Evolutionary conservation across 2,113 vertebrate genomes (phyloP).

Genomic region (Dinomys branickii): DNA sequence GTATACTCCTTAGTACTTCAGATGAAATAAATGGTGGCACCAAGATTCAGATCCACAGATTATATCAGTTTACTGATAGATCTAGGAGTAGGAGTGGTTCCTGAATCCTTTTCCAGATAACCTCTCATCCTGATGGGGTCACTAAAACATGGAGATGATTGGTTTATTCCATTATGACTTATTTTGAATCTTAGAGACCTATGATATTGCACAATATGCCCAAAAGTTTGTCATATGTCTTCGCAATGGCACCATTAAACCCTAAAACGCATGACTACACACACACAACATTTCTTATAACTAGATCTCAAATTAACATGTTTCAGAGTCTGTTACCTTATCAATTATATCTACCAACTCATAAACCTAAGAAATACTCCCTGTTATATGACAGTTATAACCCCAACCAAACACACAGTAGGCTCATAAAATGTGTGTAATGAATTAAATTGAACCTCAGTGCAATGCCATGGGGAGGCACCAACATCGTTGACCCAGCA

Average conservation of each 20-base stretch:
- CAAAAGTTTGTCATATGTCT: not conserved
- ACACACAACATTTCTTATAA: not conserved
- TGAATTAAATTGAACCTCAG: not conserved
- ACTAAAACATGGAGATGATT: not conserved
- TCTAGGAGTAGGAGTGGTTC: not conserved
- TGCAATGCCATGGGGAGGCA: not conserved
- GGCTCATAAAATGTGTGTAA: not conserved
- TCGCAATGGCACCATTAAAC: not conserved
- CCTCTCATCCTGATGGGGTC: not conserved
- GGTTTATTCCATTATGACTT: conserved; percentile 36
- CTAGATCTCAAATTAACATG: not conserved
- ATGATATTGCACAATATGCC: not conserved
- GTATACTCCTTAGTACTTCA: not conserved
- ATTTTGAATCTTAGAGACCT: not conserved
- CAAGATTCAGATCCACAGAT: not conserved
- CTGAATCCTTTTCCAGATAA: conserved; percentile 27
- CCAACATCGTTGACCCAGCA: not conserved
- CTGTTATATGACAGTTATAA: not conserved
- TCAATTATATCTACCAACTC: not conserved
- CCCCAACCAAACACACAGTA: not conserved
- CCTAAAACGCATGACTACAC: not conserved
- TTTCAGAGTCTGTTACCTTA: conserved; percentile 12
- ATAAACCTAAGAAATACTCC: not conserved
- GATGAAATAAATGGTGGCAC: not conserved
- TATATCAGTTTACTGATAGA: not conserved